Evolutionary conservation across 2,113 vertebrate genomes (phyloP), one percentile per base, ranked within the genome.

Genomic region (Mandrillus leucophaeus): DNA sequence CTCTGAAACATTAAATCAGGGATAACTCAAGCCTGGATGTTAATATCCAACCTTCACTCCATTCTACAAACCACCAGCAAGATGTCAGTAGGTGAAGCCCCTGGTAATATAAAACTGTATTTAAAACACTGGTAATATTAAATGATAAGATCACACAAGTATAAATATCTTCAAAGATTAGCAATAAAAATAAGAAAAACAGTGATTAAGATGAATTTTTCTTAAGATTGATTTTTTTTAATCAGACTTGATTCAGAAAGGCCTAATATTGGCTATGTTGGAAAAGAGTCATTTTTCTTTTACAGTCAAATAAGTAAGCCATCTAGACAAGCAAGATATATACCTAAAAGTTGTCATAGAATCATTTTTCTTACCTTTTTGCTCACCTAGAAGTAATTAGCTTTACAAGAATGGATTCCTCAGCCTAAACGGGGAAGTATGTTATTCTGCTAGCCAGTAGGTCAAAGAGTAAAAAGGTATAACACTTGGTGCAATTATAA

Each of bases 161-260:
- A 7, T 64, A 73, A 79, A 30, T 48, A 30, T 72, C 59, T 59
- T 83, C 30, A 85, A 76, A 70, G 52, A 86, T 64, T 38, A 92
- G 11, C 30, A 90, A 73, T 81, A 78, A 96, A 93, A 93, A 79
- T 30, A 40, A 86, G 18, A 88, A 95, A 95, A 70, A 8, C 32
- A 50, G 52, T 85, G 3, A 92, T 55, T 84, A 72, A 40, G 16
- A 64, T 43, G 40, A 48, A 22, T 30, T 75, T 50, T 86, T 78
- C 35, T 12, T 61, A 20, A 43, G 30, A 64, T 23, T 82, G 11
- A 84, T 93, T 68, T 75, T 38, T 30, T 78, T 92, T 1, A 13
- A 86, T 88, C 45, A 80, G 8, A 57, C 23, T 96, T 38, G 57
- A 68, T 45, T 89, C 27, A 59, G 30, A 85, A 84, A 85, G 22